Evolutionary conservation across 2,888 invertebrate genomes (phyloP).

Genomic region (Cantharis rufa): DNA sequence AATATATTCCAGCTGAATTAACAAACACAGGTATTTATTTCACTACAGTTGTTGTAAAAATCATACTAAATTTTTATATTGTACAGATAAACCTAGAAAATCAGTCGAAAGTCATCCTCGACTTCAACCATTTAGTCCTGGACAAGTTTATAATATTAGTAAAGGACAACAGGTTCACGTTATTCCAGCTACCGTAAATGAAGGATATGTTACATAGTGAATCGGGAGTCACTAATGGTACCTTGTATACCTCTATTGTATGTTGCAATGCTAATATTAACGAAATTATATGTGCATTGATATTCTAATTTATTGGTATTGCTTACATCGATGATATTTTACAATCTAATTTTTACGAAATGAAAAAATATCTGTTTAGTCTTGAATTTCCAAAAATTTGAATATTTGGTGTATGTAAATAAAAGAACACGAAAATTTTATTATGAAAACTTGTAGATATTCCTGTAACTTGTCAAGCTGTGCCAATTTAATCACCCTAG

Average conservation of each 20-base stretch:
- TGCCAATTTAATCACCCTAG: neutral
- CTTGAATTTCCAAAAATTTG: neutral
- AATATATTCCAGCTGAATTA: conserved; percentile 79
- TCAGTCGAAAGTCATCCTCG: conserved; percentile 70
- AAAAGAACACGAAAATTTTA: neutral
- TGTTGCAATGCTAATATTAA: neutral
- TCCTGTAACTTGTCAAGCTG: neutral
- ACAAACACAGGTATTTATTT: conserved; percentile 14
- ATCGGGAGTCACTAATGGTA: neutral
- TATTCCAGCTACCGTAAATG: conserved; percentile 56
- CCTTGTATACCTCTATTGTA: neutral
- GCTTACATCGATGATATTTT: neutral
- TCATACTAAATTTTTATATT: conserved; percentile 10
- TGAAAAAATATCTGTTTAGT: neutral
- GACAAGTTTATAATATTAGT: conserved; percentile 91
- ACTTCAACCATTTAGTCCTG: conserved; percentile 84
- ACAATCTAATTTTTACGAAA: neutral
- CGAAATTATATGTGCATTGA: neutral
- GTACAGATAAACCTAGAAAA: conserved; percentile 56
- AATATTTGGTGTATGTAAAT: neutral
- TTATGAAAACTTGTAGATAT: neutral
- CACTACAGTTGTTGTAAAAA: neutral
- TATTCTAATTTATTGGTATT: neutral
- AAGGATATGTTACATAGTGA: conserved; percentile 15
- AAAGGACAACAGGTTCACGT: conserved; percentile 92